Evolutionary conservation across 1,140 invertebrate genomes (phyloP), one percentile per base, ranked within the genome.

Genomic region (Micrasema longulum): DNA sequence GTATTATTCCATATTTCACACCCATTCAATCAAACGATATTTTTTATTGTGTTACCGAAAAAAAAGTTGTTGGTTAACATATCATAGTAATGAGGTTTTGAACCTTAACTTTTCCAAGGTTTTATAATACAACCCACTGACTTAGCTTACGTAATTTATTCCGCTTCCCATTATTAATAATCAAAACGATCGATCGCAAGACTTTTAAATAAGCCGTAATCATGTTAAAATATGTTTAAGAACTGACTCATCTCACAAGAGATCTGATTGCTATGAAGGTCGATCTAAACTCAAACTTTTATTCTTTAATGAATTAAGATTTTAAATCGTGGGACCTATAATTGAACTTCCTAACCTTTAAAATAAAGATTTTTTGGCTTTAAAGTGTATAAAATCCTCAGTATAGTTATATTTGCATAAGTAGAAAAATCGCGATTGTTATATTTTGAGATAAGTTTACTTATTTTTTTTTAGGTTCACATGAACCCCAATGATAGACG

Each of bases 141-240:
- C 11, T 31, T 4, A 31, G 55, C 14, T 43, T 20, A 12, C 10
- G 18, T 41, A 60, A 60, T 11, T 22, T 7, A 20, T n/a, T n/a
- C n/a, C n/a, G n/a, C 55, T 41, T 60, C 55, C 14, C 55, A 55
- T 55, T 35, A 23, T 18, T 12, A 41, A 38, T 14, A 60, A 43
- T 43, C 36, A 60, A 38, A 38, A 3, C 10, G 35, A 60, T 43
- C 35, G 55, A 38, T 53, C 55, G 38, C 22, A 5, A 31, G 16
- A 43, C 41, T 9, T 6, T 18, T 60, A 16, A 60, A 22, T 60
- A 41, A 60, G 36, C 20, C 12, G 36, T 41, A 60, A 43, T 60
- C 7, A 60, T 60, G 12, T 60, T 22, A 7, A 38, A 20, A 20
- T 52, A 18, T 47, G 1, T 14, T 20, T 41, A 6, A 12, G 4